Conservation (phyloP, 2,888 invertebrate species). For the Lamellibrachia satsuma region DNA sequence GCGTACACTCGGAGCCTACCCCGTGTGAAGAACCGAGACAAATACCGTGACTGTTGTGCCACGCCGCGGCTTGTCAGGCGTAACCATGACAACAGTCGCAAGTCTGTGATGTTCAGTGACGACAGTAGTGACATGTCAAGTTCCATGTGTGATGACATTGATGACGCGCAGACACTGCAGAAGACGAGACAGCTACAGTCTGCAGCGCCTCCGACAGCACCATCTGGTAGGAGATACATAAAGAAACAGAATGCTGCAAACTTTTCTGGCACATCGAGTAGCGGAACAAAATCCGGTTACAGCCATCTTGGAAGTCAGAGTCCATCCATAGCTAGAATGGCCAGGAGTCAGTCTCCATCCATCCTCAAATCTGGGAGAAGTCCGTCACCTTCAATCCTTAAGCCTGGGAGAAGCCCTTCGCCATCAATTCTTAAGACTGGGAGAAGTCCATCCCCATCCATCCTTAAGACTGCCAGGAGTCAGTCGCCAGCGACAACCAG, state of each 20-base stretch:
- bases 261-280: neutral
- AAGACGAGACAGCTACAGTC: neutral
- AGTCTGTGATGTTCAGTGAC: neutral
- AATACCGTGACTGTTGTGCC: neutral
- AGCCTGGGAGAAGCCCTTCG: neutral
- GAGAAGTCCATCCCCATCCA: neutral
- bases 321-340: neutral
- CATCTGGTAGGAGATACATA: neutral
- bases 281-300: neutral
- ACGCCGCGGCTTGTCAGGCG: neutral
- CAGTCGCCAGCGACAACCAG: neutral
- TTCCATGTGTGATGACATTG: neutral
- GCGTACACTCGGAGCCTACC: neutral
- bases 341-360: neutral
- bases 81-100: constrained; percentile 12
- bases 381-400: neutral
- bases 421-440: neutral
- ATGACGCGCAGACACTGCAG: neutral
- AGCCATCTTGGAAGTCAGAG: neutral
- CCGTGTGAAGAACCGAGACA: neutral
- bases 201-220: neutral
- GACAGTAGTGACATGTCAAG: neutral
- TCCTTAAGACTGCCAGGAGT: neutral
- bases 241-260: neutral
- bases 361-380: neutral